A percentile compares a stretch with the other conserved stretches of the same genome.
These are phyloP conservation scores for Pomacea canaliculata DNA, from an alignment of 2,888 invertebrate species.

Conservation along the genomic window DNA sequence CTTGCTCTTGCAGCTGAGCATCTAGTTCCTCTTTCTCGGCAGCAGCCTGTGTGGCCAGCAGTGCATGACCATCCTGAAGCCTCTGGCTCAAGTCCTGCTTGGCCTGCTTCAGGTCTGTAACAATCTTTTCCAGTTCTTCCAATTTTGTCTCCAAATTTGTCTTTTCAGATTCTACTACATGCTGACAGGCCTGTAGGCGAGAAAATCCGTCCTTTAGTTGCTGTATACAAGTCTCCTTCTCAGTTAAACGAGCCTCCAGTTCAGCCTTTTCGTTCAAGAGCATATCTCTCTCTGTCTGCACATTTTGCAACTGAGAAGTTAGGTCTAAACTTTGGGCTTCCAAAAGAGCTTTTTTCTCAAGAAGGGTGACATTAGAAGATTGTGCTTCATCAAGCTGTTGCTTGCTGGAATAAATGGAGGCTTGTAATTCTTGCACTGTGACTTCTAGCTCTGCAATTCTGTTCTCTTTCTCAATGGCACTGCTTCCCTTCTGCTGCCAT, in stretches of 20 bases:
- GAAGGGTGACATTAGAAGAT: neutral
- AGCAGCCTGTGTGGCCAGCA: constrained; percentile 36
- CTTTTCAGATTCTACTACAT: constrained; percentile 44
- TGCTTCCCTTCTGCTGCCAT: constrained; percentile 35
- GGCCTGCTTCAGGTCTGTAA: constrained; percentile 37
- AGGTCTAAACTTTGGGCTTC: neutral
- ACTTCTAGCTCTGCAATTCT: constrained; percentile 26
- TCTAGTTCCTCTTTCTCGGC: constrained; percentile 40
- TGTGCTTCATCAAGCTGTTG: neutral
- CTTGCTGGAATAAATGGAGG: neutral
- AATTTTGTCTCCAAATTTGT: constrained; percentile 42
- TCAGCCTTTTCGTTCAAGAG: constrained; percentile 7
- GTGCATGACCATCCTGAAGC: constrained; percentile 39
- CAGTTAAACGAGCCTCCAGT: constrained; percentile 12
- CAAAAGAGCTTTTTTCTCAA: neutral
- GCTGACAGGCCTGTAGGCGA: constrained; percentile 32
- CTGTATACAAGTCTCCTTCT: constrained; percentile 24
- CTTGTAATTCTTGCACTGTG: constrained; percentile 13
- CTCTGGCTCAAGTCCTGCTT: constrained; percentile 43
- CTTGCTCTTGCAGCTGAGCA: constrained; percentile 22
- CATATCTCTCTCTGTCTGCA: neutral
- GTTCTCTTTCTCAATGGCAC: constrained; percentile 28
- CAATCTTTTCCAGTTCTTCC: constrained; percentile 41
- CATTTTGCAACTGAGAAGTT: neutral
- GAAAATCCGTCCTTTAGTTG: constrained; percentile 22